Conservation (phyloP, 2,888 invertebrate species). For the Trachelus iudaicus region DNA sequence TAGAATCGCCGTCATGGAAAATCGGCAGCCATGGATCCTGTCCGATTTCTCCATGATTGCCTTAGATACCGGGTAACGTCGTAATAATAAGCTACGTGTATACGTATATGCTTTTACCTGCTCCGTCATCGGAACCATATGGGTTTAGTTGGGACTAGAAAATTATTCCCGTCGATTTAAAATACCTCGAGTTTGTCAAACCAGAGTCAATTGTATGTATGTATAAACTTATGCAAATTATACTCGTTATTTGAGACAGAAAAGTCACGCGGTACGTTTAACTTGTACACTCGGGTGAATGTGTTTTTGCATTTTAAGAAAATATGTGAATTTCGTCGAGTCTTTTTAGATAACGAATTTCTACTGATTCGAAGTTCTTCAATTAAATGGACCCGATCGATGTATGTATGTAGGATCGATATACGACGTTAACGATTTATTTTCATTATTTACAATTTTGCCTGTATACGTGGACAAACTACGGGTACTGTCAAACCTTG, state of each 20-base stretch:
- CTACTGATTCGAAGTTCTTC: neutral
- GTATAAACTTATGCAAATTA: neutral
- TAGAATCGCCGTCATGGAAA: neutral
- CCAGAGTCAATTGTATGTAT: neutral
- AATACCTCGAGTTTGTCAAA: neutral
- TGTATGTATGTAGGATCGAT: neutral
- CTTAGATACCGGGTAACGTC: neutral
- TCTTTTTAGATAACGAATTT: neutral
- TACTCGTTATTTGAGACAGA: neutral
- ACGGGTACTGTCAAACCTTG: neutral
- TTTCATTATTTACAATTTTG: too few species aligned
- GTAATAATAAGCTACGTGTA: neutral
- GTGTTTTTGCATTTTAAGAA: neutral
- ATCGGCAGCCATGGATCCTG: neutral
- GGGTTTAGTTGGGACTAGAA: neutral
- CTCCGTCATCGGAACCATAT: neutral
- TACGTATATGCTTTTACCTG: neutral
- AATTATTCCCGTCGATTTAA: neutral
- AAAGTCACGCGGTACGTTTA: neutral
- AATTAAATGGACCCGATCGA: neutral
- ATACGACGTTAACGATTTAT: too few species aligned
- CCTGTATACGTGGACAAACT: neutral
- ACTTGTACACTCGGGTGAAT: neutral
- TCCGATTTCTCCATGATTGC: neutral
- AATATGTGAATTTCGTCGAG: neutral